Conservation (phyloP, 1,140 invertebrate species). For the Liolophura sinensis region DNA sequence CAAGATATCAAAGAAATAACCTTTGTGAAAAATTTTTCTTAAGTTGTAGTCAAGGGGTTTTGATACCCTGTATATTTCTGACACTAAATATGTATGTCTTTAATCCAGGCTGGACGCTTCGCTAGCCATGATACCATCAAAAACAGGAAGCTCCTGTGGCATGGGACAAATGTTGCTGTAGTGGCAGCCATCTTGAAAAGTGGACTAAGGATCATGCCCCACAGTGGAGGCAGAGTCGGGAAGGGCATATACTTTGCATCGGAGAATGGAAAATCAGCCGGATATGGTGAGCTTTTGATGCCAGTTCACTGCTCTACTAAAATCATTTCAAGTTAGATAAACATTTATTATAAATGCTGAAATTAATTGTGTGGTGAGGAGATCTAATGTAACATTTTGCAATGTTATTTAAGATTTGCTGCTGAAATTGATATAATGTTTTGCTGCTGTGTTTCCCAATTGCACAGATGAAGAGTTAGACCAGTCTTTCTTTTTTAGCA, state of each 20-base stretch:
- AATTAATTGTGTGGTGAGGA: neutral
- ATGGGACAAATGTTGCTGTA: slow-evolving; percentile 62
- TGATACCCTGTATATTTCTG: neutral
- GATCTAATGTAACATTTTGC: neutral
- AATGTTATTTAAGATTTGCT: neutral
- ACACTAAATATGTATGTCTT: neutral
- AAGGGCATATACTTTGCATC: slow-evolving; percentile 63
- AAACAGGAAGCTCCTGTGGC: slow-evolving; percentile 61
- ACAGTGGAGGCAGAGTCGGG: slow-evolving; percentile 61
- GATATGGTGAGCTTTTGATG: slow-evolving; percentile 46
- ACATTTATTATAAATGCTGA: neutral
- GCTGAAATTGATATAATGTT: neutral
- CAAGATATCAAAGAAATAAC: neutral
- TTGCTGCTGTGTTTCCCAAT: neutral
- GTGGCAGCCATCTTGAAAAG: slow-evolving; percentile 62
- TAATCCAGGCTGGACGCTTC: slow-evolving; percentile 30
- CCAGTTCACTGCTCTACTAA: neutral
- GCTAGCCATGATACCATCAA: slow-evolving; percentile 44
- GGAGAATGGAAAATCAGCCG: slow-evolving; percentile 57
- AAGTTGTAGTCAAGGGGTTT: neutral
- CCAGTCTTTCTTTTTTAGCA: no score
- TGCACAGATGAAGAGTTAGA: neutral
- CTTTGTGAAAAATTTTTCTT: neutral
- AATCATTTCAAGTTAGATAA: neutral
- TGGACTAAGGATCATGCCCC: slow-evolving; percentile 62